Base-by-base conservation (phyloP, 1,140 invertebrate genomes). In the Heliconius hewitsoni region DNA sequence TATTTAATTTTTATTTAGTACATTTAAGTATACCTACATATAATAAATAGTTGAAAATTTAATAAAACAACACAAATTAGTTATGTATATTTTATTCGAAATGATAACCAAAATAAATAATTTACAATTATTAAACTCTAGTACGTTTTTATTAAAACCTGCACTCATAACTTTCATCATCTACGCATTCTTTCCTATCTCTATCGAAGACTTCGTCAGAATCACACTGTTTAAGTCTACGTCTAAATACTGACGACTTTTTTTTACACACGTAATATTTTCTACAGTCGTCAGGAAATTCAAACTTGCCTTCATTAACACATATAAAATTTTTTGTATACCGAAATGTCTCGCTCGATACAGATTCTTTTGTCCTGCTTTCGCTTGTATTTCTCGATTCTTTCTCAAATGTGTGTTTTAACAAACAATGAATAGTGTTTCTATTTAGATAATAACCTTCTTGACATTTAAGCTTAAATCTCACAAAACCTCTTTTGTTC, bases 391-490 rank as follows among this genome's bases (percentile, higher is more conserved):
- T 89, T 73, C 81, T 84, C 78, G 80, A 85, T 39, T 80, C 74
- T 50, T 84, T 83, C 73, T 86, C 82, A 72, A 66, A 76, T 39
- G 83, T 75, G 0, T 9, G 23, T 27, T 75, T 74, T 23, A 37
- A 8, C 30, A 39, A 30, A 50, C 75, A 80, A 74, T 71, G 46
- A 55, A 80, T 71, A 23, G 66, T 57, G 42, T 73, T 76, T 82
- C 86, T 91, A 80, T 93, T 86, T 50, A 94, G 81, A 79, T 82
- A 42, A 73, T 88, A 94, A 57, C 88, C 90, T 80, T 78, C 83
- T 73, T 89, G 86, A 84, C 93, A 94, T 81, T 89, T 84, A 73
- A 93, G 85, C 79, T 90, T 90, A 83, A 88, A 93, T 84, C 89
- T 86, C 52, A 89, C 39, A 72, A 88, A 93, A 19, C 74, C 74